A percentile compares a stretch with the other conserved stretches of the same genome.
These are phyloP conservation scores for Athrips mouffetella DNA, from an alignment of 2,888 invertebrate species.

Conservation along the genomic window DNA sequence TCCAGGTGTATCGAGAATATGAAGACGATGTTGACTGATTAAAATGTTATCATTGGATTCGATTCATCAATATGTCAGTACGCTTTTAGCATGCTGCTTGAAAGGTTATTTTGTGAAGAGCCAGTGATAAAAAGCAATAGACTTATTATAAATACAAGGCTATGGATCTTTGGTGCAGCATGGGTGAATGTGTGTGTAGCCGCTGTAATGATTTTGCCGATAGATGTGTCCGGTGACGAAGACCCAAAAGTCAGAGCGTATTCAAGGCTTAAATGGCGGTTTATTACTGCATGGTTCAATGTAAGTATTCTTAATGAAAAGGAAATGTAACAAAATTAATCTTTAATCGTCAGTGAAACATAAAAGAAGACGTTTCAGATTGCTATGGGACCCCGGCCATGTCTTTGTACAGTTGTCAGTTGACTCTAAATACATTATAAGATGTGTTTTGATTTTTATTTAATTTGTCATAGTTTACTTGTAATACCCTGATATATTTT, in stretches of 20 bases:
- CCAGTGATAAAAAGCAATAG: not conserved
- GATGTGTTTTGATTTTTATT: too few species aligned
- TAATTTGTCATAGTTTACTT: too few species aligned
- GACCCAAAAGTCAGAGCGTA: conserved; percentile 40
- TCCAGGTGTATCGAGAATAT: too few species aligned
- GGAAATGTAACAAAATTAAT: too few species aligned
- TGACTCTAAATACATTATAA: not conserved
- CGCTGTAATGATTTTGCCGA: conserved; percentile 34
- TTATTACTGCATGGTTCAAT: conserved; percentile 51
- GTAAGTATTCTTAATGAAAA: too few species aligned
- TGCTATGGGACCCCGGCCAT: too few species aligned
- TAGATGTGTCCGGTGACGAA: conserved; percentile 41
- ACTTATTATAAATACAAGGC: conserved; percentile 5
- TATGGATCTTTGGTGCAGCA: conserved; percentile 27
- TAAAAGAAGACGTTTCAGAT: too few species aligned
- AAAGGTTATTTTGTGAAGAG: not conserved
- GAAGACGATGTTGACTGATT: too few species aligned
- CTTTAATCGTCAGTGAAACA: too few species aligned
- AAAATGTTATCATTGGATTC: not conserved
- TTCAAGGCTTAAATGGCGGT: conserved; percentile 36
- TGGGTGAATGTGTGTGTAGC: conserved; percentile 35
- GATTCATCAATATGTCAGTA: too few species aligned
- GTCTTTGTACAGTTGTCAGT: too few species aligned
- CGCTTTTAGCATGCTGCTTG: not conserved
- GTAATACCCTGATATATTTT: too few species aligned